Evolutionary conservation across 2,888 invertebrate species (phyloP).

Genomic region (Lochmaea crataegi): DNA sequence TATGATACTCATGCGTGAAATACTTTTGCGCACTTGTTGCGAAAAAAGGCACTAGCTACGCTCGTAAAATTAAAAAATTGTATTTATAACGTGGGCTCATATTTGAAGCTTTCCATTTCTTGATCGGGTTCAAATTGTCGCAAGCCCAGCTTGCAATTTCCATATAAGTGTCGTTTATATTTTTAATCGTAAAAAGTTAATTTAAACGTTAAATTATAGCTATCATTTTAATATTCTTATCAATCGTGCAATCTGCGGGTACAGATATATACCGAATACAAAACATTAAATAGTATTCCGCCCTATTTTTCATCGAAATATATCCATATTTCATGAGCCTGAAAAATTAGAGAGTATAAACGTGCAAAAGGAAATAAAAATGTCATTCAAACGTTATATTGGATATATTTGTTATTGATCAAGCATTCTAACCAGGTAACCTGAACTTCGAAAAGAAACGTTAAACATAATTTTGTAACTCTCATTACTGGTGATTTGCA

Average conservation of each 20-base stretch:
- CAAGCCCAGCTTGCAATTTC: neutral
- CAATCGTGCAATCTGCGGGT: neutral
- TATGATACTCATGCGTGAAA: too few relatives aligned
- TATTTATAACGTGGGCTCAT: too few relatives aligned
- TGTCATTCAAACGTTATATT: slow-evolving; percentile 1
- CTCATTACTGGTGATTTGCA: neutral
- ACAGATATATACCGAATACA: neutral
- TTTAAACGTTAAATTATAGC: neutral
- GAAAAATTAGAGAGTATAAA: neutral
- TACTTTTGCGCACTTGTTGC: too few relatives aligned
- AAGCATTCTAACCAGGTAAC: slow-evolving; percentile 4
- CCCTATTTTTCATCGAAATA: neutral
- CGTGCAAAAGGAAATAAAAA: neutral
- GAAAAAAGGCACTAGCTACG: too few relatives aligned
- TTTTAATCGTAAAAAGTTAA: neutral
- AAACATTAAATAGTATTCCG: neutral
- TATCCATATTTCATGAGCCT: neutral
- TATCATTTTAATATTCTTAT: neutral
- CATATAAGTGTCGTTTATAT: neutral
- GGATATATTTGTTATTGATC: neutral
- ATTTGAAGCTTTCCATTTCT: too few relatives aligned
- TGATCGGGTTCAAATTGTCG: neutral
- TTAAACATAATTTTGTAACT: neutral
- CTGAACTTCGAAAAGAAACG: neutral
- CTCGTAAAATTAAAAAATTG: too few relatives aligned